Base-by-base conservation (phyloP, 2,113 vertebrate species). In the Podilymbus podiceps region DNA sequence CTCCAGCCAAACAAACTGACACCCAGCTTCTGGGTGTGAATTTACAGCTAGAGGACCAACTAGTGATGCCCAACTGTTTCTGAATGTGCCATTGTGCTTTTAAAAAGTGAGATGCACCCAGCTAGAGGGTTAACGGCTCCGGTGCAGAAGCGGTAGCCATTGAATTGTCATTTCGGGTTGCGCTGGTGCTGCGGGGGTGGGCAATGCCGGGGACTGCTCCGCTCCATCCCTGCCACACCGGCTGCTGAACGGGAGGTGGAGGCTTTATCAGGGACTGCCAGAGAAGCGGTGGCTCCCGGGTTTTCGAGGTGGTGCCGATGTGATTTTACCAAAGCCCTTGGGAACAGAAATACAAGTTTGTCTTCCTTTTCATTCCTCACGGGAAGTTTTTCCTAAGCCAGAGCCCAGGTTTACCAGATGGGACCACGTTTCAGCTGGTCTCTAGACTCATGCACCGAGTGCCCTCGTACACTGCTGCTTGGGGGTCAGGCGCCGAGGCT, bases 401-500 rank as follows among this genome's bases (percentile, higher is more conserved):
- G 80, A 96, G 56, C 38, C 80, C 49, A 88, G 81, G 46, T 96
- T 87, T 93, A 24, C 83, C 71, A 46, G 91, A 59, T 67, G 85
- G 15, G 80, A 86, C 85, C 83, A 4, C 1, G 2, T 95, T 94
- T 96, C 78, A 95, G 88, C 88, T 80, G 93, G 66, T 93, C 88
- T 93, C 97, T 97, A 97, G 93, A 63, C 85, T 95, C 84, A 95
- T 33, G 58, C 58, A 85, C 80, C 19, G 24, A 60, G 56, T 68
- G 76, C 68, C 68, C 78, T 59, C 0, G 0, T 73, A 47, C 22
- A 2, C 15, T 2, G 8, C 55, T 63, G 71, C 80, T 96, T 8
- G 5, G 19, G 66, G 92, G 82, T 95, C 93, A 96, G 94, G 89
- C 53, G 46, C 90, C 4, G 64, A 96, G 82, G 96, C 95, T 88